These are phyloP conservation scores for Metaphire vulgaris DNA, from an alignment of 1,140 invertebrate species.

Conservation along the genomic window DNA sequence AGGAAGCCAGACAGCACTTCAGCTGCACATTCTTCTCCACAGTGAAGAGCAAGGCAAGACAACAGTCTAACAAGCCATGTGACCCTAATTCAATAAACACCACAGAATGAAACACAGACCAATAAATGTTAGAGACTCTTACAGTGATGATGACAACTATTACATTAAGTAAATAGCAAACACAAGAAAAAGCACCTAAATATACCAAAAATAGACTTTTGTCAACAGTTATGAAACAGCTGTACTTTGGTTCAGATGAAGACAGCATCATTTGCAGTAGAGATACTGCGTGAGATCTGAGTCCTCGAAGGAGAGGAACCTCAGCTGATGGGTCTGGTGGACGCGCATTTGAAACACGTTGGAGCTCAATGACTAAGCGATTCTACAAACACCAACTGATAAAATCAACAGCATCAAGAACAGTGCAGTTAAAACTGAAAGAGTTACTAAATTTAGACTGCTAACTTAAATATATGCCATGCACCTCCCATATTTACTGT, in stretches of 20 bases:
- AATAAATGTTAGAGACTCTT: no score
- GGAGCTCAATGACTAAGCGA: neutral
- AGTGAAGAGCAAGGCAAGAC: conserved; percentile 33
- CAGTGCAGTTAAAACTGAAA: no score
- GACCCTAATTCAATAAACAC: conserved; percentile 37
- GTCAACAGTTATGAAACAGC: no score
- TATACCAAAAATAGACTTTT: no score
- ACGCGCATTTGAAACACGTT: neutral
- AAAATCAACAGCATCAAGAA: no score
- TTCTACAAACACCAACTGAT: no score
- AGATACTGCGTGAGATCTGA: neutral
- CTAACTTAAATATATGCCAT: no score
- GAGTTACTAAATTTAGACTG: no score
- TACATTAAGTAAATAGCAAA: no score
- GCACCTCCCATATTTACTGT: no score
- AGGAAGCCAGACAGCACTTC: conserved; percentile 27
- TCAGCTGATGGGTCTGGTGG: neutral
- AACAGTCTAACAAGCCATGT: conserved; percentile 34
- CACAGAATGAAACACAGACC: no score
- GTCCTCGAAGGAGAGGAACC: neutral
- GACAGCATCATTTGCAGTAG: neutral
- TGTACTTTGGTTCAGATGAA: neutral
- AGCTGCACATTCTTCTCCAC: conserved; percentile 32
- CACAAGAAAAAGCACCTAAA: neutral
- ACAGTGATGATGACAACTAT: no score